These are phyloP conservation scores for Okapia johnstoni DNA, from an alignment of 2,113 vertebrate genomes.

Conservation along the genomic window DNA sequence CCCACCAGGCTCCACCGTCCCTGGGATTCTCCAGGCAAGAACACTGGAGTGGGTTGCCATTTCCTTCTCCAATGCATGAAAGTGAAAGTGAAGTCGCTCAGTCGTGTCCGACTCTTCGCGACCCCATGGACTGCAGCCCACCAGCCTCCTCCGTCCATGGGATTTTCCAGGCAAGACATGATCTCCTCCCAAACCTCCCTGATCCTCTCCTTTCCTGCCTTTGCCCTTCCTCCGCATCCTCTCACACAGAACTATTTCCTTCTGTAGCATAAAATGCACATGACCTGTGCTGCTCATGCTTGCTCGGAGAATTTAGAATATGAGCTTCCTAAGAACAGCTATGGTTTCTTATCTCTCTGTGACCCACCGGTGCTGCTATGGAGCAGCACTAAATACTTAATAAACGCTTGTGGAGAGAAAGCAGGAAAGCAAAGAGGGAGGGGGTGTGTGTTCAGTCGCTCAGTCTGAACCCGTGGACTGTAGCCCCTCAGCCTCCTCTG, in stretches of 20 bases:
- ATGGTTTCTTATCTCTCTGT: background rate
- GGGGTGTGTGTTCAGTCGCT: background rate
- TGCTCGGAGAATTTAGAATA: background rate
- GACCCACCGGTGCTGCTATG: background rate
- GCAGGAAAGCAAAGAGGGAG: background rate
- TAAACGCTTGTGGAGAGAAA: background rate
- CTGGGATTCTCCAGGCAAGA: no score
- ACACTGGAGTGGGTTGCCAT: no score
- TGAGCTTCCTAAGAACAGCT: background rate
- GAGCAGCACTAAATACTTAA: background rate
- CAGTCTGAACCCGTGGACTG: background rate
- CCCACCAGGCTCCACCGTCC: no score
- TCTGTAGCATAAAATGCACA: background rate
- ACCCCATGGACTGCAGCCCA: no score
- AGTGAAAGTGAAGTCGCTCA: no score
- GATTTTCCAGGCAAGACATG: no score
- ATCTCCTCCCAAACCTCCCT: background rate
- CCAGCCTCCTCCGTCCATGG: no score
- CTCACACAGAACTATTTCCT: background rate
- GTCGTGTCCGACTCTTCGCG: no score
- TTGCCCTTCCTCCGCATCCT: background rate
- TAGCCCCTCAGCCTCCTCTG: background rate
- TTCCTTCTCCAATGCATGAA: no score
- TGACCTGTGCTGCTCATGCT: accelerated
- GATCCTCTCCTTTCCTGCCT: background rate